These are phyloP conservation scores for Meteorus colon DNA, from an alignment of 2,888 invertebrate species.

Conservation along the genomic window DNA sequence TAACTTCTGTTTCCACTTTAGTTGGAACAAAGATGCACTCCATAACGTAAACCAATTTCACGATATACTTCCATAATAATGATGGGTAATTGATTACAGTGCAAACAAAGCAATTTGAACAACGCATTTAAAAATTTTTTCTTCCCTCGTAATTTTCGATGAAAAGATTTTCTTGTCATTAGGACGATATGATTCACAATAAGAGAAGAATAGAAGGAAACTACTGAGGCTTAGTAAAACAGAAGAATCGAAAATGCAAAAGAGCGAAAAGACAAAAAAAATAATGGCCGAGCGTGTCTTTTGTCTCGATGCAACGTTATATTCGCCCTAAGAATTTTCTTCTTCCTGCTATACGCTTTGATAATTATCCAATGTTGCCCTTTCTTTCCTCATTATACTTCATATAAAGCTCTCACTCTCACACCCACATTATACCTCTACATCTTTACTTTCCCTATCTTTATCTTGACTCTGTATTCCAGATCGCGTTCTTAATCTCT, in stretches of 20 bases:
- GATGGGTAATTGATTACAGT: no score
- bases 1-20: no score
- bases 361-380: slow-evolving; percentile 65
- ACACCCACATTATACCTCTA: no score
- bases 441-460: slow-evolving; percentile 2
- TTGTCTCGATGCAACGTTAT: slow-evolving; percentile 62
- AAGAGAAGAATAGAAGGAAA: not conserved
- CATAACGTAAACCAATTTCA: no score
- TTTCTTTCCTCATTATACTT: slow-evolving; percentile 61
- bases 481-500: slow-evolving; percentile 33
- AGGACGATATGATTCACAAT: not conserved
- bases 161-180: slow-evolving; percentile 61
- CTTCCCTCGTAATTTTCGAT: slow-evolving; percentile 40
- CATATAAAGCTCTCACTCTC: slow-evolving; percentile 54
- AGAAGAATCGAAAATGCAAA: slow-evolving; percentile 32
- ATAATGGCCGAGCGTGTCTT: slow-evolving; percentile 55
- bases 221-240: slow-evolving; percentile 11
- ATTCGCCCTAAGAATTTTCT: slow-evolving; percentile 64
- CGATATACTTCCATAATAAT: no score
- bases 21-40: no score
- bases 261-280: slow-evolving; percentile 52
- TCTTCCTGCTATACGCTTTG: slow-evolving; percentile 55
- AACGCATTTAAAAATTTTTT: no score
- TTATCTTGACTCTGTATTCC: not conserved
- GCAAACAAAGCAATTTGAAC: no score